Evolutionary conservation across 2,888 invertebrate species (phyloP), one percentile per base, ranked within the genome.

Genomic region (Agrypnus murinus): DNA sequence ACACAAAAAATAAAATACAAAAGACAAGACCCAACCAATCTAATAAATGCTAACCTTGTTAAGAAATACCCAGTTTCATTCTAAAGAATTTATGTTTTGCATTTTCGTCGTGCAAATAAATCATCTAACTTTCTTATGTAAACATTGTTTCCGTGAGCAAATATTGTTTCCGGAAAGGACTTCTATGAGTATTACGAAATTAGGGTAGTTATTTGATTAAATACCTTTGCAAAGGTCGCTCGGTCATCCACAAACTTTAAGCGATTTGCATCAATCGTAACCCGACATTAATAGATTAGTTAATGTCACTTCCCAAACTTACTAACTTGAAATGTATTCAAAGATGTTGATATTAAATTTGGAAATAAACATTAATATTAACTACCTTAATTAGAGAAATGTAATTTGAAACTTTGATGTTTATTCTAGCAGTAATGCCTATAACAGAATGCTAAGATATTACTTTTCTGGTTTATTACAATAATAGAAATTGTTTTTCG

Each of bases 251-350:
- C 40, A 40, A 40, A 40, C 40, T 40, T 40, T 10, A n/a, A 40
- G 40, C 12, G 40, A 40, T 40, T 40, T 40, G 40, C 40, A 12
- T 40, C 40, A 40, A 40, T 40, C 40, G 40, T 40, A 40, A 4
- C 12, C 40, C 40, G 40, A 40, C 40, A 40, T 40, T 40, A 40
- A 12, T 40, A 40, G 40, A 40, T 40, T 40, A n/a, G n/a, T n/a
- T n/a, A 40, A 40, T 40, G 3, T 40, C 40, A 12, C 12, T 12
- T 12, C n/a, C 40, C n/a, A 40, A 40, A 40, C 40, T 40, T 10
- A 3, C 40, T n/a, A 40, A 40, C 40, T 40, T 40, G 40, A 12
- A 12, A 12, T 12, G 40, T 25, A 25, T 5, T 25, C 25, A 25
- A 25, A 25, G 25, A 25, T 25, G 25, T 25, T 25, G 25, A 25